Base-by-base conservation (phyloP, 2,797 vertebrate genomes). In the Anguilla anguilla region DNA sequence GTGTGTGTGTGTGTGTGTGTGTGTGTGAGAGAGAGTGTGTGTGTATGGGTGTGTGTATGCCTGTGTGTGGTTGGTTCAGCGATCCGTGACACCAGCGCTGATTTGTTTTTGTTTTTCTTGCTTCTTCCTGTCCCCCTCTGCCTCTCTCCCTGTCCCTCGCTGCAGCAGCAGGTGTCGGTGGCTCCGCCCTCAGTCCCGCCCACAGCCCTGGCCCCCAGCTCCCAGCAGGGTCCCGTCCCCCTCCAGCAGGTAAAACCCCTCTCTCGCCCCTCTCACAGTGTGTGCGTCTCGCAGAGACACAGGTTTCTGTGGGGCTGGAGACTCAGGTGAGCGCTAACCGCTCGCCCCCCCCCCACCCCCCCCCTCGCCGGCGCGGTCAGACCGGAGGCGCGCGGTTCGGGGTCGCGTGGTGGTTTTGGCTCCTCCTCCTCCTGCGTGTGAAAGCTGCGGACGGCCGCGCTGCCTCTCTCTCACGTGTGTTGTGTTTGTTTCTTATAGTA, bases 401-500 rank as follows among this genome's bases (percentile, higher is more conserved):
- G 25, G 25, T 28, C 2, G 64, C 5, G 64, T 28, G 15, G 25
- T 28, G 64, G 64, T 46, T 9, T 13, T 22, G 11, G n/a, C 2
- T 83, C 1, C 64, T 5, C 90, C 90, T 88, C 89, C 89, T 91
- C 90, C 89, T 90, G 87, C 89, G 51, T 83, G 84, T 92, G 90
- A 90, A 89, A 89, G 89, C 90, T 91, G 84, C 79, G 85, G 87
- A 90, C 84, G 79, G 43, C 28, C 87, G 87, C 49, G 64, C 83
- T 85, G 72, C 28, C 83, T 85, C 61, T 89, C 93, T 94, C 95
- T 92, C 94, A 91, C 84, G 86, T 94, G 87, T 95, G 90, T 92
- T 95, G 90, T 95, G 92, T 94, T 95, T 95, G 91, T 95, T 95
- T 95, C 93, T 95, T 94, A 87, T 95, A 96, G 95, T 95, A 95